Base-by-base conservation (phyloP, 2,113 vertebrate species). In the Cygnus buccinator region DNA sequence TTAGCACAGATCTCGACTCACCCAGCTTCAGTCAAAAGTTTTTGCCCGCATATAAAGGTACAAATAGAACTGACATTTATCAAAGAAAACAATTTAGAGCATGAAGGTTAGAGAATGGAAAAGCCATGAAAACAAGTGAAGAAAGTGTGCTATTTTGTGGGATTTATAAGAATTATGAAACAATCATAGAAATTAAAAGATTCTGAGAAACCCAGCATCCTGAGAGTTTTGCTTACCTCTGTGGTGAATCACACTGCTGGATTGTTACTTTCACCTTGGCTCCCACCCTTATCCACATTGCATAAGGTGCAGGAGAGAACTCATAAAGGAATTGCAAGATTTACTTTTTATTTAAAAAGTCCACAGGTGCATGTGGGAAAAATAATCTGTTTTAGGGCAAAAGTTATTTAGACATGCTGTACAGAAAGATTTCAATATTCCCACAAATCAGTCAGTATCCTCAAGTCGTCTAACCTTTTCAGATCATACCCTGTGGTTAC, bases 381-480 rank as follows among this genome's bases (percentile, higher is more conserved):
- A 83, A 54, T 26, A 43, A n/a, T 29, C 1, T 7, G 0, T 84
- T 76, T 74, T 6, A 0, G 37, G 21, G 35, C 4, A 90, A 77
- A 81, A 68, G 13, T 72, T 84, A 81, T 84, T 89, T 75, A 81
- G 65, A 82, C 22, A 6, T 63, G 90, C 57, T 61, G 29, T 72
- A 55, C 20, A 77, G 29, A 81, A 78, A 75, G 14, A n/a, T 79
- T 89, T 81, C 37, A 65, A 11, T 66, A 82, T 95, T 77, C n/a
- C 58, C 87, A 46, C 79, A 95, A 84, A 94, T 87, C 84, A 94
- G 28, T 8, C n/a, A 79, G 28, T 87, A 96, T 76, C 94, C 94
- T 94, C 67, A 68, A 94, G 94, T 73, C 89, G 70, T 82, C 62
- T 94, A 84, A 93, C 95, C 89, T 96, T 90, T 94, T 44, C 74